Base-by-base conservation (phyloP, 92 coral and sea anemone species). In the Epizoanthus scotinus region DNA sequence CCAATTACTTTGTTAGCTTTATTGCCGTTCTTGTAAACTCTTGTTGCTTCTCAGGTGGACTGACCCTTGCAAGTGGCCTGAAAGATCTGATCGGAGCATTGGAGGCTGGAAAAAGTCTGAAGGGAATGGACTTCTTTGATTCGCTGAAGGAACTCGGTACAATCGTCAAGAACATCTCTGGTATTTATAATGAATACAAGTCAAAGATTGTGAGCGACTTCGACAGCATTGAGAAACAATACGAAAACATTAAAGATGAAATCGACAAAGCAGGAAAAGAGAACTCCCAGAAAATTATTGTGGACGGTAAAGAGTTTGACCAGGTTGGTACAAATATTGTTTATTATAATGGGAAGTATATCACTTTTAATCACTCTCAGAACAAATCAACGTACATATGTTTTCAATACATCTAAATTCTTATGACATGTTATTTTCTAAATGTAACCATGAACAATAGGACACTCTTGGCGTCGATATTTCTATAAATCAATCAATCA, bases 261-360 rank as follows among this genome's bases (percentile, higher is more conserved):
- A 26, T 71, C 25, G 78, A 71, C 58, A 71, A 71, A 71, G 78
- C 78, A 14, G 78, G 78, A 18, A 71, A 71, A 20, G 78, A 71
- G 34, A 71, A 71, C 29, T 71, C 78, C n/a, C 78, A 71, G 29
- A 71, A 71, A 71, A 71, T 71, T 7, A 71, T 71, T 18, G 78
- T 71, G 53, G 78, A 71, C 26, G 78, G 78, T 22, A 71, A 71
- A 27, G 78, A 71, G 63, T 71, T 71, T 52, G 78, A 71, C 63
- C 52, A 71, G 61, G 78, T 71, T 25, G 25, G 14, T 22, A 50
- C n/a, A 2, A 44, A 50, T 2, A 25, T 10, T 70, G 1, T 52
- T 4, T 3, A 24, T 2, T 42, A 8, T 42, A 6, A 42, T 42
- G 49, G 49, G 49, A 44, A 44, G 50, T 44, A 44, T 44, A 44